Base-by-base conservation (phyloP, 2,888 invertebrate species). In the Agrilus biguttatus region DNA sequence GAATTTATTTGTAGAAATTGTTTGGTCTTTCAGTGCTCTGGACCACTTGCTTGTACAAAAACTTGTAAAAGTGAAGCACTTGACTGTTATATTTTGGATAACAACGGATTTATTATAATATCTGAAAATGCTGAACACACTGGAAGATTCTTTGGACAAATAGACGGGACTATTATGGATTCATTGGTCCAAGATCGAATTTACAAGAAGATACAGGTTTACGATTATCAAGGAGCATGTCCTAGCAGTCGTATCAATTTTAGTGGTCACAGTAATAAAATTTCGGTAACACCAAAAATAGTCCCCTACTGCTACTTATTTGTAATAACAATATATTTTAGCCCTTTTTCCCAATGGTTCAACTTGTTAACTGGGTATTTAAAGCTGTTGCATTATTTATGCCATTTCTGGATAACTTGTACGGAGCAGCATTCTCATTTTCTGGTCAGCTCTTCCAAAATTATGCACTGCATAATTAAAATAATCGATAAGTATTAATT, bases 111-210 rank as follows among this genome's bases (percentile, higher is more conserved):
- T 63, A 84, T 95, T 41, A 83, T 95, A 41, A 78, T 91, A 34
- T 91, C 91, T 1, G 90, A 92, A 65, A 83, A 84, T 51, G 73
- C 76, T 32, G 78, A 85, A 36, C 87, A 92, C 56, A 89, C 89
- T 2, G 93, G 93, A 1, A 77, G 83, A 57, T 95, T 95, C 67
- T 93, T 93, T 58, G 95, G 93, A 0, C 89, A 91, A 66, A 84
- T 92, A 36, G 92, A 93, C 62, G 90, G 90, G 14, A 90, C 90
- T 12, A 89, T 92, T 47, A 90, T 92, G 89, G 89, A 91, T 65
- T 88, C 89, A 0, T 67, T 91, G 41, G 90, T 92, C 0, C 88
- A 91, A 60, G 89, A 89, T 58, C 77, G 84, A 48, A 90, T 92
- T 56, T 92, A 89, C 65, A 86, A 86, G 58, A 84, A 87, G 61